Conservation (phyloP, 2,888 invertebrate genomes). For the Drosophila borealis region DNA sequence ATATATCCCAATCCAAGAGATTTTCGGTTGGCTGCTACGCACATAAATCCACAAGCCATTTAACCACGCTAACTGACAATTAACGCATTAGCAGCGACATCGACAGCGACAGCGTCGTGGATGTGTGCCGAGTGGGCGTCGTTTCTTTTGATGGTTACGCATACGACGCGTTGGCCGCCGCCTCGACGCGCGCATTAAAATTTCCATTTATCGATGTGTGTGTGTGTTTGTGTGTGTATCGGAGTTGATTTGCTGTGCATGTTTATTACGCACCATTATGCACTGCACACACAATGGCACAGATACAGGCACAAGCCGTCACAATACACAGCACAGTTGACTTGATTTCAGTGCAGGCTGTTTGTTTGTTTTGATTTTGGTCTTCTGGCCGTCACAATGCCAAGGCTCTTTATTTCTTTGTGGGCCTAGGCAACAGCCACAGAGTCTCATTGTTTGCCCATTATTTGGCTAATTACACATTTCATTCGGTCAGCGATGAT, state of each 20-base stretch:
- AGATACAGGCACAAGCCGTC: slow-evolving; percentile 11
- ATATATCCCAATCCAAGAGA: slow-evolving; percentile 3
- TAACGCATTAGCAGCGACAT: slow-evolving; percentile 66
- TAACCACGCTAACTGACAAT: slow-evolving; percentile 73
- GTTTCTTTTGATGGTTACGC: slow-evolving; percentile 62
- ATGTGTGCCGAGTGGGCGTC: slow-evolving; percentile 56
- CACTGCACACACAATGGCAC: slow-evolving; percentile 42
- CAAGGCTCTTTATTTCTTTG: slow-evolving; percentile 58
- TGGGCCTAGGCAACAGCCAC: slow-evolving; percentile 13
- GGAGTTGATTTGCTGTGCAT: slow-evolving; percentile 59
- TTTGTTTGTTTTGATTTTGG: slow-evolving; percentile 45
- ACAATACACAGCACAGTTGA: slow-evolving; percentile 33
- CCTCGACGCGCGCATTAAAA: slow-evolving; percentile 55
- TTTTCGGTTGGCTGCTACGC: slow-evolving; percentile 4
- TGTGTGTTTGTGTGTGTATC: slow-evolving; percentile 16
- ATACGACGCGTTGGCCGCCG: slow-evolving; percentile 66
- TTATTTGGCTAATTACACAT: slow-evolving; percentile 72
- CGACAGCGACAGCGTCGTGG: not conserved
- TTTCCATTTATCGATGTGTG: slow-evolving; percentile 52
- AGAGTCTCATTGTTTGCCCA: slow-evolving; percentile 48
- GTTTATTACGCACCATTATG: slow-evolving; percentile 74
- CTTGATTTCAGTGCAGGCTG: slow-evolving; percentile 33
- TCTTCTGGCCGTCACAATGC: slow-evolving; percentile 67
- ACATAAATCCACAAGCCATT: slow-evolving; percentile 67
- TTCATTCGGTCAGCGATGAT: slow-evolving; percentile 50